phyloP scores from a whole-genome alignment of 2,113 vertebrate species.

The Pogonocichla stellata region DNA sequence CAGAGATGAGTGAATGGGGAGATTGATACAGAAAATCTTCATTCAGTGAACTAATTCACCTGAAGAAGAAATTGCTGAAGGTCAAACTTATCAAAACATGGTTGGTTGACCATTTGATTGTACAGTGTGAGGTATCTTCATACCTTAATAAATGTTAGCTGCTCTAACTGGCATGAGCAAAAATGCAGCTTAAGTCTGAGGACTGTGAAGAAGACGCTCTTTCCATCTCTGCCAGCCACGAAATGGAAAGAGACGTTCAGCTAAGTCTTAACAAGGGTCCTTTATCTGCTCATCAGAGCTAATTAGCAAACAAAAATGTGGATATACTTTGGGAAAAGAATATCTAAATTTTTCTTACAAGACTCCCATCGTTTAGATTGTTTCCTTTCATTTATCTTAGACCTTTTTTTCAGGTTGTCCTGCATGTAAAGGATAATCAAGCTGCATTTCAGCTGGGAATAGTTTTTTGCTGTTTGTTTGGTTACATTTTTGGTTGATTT shows the following conservation, averaged over 20 bases:
- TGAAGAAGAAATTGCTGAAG: not conserved
- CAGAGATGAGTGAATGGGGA: fast-evolving
- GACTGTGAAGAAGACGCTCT: not conserved
- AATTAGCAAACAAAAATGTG: not conserved
- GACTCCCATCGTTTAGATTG: not conserved
- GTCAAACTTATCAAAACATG: not conserved
- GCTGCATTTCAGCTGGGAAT: not conserved
- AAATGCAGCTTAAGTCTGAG: not conserved
- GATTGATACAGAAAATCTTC: not conserved
- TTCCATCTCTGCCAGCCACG: not conserved
- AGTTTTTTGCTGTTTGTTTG: fast-evolving
- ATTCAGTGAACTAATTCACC: not conserved
- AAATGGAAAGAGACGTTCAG: not conserved
- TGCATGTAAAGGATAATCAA: not conserved
- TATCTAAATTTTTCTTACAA: not conserved
- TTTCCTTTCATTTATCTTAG: not conserved
- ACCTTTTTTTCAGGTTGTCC: not conserved
- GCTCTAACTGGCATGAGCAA: not conserved
- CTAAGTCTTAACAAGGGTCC: not conserved
- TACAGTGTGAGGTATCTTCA: not conserved
- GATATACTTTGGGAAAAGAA: not conserved
- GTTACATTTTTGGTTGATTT: not conserved
- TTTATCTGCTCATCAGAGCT: not conserved
- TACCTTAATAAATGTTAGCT: not conserved
- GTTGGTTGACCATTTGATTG: not conserved